phyloP scores from a whole-genome alignment of 2,113 vertebrate species.

The Otis tarda region DNA sequence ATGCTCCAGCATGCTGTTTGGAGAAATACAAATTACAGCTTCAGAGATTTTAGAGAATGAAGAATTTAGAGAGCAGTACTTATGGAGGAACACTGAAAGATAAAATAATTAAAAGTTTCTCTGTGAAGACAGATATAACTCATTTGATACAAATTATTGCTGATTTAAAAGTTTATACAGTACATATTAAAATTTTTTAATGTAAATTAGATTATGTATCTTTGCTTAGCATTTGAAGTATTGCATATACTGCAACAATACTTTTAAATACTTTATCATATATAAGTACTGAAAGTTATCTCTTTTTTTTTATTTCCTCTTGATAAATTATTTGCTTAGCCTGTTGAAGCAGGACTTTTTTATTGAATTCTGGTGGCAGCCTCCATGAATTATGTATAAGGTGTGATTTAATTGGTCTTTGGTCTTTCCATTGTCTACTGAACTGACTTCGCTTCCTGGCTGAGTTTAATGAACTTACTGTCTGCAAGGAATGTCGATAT shows the following conservation, averaged over 20 bases:
- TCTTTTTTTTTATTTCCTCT: background rate
- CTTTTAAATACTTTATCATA: background rate
- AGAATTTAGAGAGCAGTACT: background rate
- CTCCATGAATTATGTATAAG: background rate
- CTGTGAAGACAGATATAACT: background rate
- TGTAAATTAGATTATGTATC: background rate
- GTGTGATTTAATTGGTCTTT: conserved; percentile 13
- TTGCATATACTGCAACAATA: background rate
- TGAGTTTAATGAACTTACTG: conserved; percentile 22
- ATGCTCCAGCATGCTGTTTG: background rate
- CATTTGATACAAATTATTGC: background rate
- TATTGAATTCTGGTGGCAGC: background rate
- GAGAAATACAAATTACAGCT: background rate
- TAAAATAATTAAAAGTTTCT: background rate
- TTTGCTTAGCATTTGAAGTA: background rate
- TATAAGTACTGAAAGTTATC: background rate
- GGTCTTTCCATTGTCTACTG: background rate
- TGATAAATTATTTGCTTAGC: background rate
- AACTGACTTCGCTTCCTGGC: background rate
- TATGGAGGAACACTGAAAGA: background rate
- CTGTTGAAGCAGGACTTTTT: background rate
- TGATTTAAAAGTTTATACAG: background rate
- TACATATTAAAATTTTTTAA: background rate
- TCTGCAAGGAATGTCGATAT: background rate
- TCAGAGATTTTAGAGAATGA: background rate